These are phyloP conservation scores for Clarias fuscus DNA, from an alignment of 2,797 vertebrate species.

Conservation along the genomic window DNA sequence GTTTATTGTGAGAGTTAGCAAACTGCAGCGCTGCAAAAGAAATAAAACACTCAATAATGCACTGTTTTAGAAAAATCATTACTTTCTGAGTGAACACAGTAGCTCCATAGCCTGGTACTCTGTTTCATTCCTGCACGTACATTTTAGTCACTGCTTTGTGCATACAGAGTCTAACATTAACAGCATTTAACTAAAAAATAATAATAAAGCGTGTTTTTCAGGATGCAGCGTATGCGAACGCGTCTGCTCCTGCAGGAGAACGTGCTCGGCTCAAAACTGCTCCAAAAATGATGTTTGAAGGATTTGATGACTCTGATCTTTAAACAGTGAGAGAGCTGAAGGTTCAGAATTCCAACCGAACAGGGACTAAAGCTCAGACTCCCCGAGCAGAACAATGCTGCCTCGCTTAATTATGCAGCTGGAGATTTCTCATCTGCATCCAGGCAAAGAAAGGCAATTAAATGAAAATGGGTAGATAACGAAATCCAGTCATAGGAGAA, in stretches of 20 bases:
- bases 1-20: neutral
- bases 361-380: slow-evolving; percentile 15
- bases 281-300: neutral
- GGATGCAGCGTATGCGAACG: neutral
- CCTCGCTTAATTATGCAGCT: slow-evolving; percentile 53
- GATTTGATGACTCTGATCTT: neutral
- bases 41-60: neutral
- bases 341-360: neutral
- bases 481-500: slow-evolving; percentile 39
- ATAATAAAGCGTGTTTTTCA: neutral
- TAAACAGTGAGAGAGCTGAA: neutral
- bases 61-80: neutral
- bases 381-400: slow-evolving; percentile 44
- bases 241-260: neutral
- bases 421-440: slow-evolving; percentile 51
- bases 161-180: neutral
- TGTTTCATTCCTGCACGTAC: neutral
- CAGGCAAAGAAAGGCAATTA: slow-evolving; percentile 55
- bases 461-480: slow-evolving; percentile 48
- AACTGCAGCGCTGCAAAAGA: neutral
- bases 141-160: neutral
- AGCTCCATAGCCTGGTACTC: neutral
- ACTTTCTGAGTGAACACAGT: neutral
- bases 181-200: neutral
- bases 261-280: too few species aligned